These are phyloP conservation scores for Idaea straminata DNA, from an alignment of 2,888 invertebrate species.

Conservation along the genomic window DNA sequence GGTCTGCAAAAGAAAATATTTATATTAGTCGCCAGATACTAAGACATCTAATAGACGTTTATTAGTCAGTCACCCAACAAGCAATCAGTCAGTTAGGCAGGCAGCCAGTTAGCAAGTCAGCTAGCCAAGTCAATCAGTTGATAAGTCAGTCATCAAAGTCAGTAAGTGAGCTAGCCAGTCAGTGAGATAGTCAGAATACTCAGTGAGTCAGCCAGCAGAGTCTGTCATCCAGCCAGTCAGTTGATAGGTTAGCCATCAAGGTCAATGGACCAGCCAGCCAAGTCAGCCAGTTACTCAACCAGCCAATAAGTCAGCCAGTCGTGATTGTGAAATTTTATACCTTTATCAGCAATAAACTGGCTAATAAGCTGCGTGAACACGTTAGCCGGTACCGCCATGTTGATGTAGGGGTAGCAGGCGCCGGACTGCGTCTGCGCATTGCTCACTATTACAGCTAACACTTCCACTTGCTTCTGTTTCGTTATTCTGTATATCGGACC, in stretches of 20 bases:
- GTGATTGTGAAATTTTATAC: conserved; percentile 39
- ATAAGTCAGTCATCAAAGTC: no score
- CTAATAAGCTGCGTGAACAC: conserved; percentile 61
- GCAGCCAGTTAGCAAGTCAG: not conserved
- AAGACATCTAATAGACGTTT: no score
- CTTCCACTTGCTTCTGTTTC: conserved; percentile 49
- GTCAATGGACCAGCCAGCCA: not conserved
- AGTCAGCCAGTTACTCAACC: not conserved
- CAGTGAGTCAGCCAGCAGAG: no score
- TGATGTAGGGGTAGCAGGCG: conserved; percentile 79
- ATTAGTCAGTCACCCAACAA: no score
- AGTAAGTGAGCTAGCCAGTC: not conserved
- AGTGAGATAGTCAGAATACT: not conserved
- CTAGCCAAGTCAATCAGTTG: not conserved
- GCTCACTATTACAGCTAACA: conserved; percentile 81
- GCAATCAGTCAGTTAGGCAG: not conserved
- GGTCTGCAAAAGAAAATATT: conserved; percentile 61
- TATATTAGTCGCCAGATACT: not conserved
- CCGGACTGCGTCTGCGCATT: conserved; percentile 75
- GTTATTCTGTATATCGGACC: conserved; percentile 78
- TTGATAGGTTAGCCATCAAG: not conserved
- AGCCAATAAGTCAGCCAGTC: not conserved
- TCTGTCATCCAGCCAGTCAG: not conserved
- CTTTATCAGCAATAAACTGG: conserved; percentile 68
- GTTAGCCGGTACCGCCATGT: conserved; percentile 80